These are phyloP conservation scores for Emys orbicularis DNA, from an alignment of 2,797 vertebrate genomes.

Conservation along the genomic window DNA sequence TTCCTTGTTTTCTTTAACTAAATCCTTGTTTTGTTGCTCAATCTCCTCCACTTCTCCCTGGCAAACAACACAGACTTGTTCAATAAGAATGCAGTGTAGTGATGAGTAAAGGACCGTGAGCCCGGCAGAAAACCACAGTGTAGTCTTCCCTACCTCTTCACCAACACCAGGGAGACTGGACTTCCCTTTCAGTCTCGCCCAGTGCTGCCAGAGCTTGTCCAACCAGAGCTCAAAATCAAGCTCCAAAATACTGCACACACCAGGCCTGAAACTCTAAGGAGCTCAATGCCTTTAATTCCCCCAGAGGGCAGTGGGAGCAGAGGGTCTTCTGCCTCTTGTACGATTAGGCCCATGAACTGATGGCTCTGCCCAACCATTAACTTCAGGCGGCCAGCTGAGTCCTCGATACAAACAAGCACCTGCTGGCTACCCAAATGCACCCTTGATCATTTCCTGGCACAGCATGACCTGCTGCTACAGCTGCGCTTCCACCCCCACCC, in stretches of 20 bases:
- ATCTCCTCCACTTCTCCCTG: conserved; percentile 88
- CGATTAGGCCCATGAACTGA: not conserved
- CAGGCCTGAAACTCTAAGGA: not conserved
- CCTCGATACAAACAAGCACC: not conserved
- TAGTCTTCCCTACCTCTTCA: rapidly evolving
- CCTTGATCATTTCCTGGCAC: not conserved
- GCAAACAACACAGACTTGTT: not conserved
- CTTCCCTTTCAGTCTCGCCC: not conserved
- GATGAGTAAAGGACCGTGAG: not conserved
- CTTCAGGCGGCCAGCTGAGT: not conserved
- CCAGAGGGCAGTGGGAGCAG: not conserved
- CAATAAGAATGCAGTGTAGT: rapidly evolving
- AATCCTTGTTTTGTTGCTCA: conserved; percentile 74
- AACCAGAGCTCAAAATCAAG: not conserved
- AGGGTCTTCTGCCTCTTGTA: not conserved
- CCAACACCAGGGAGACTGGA: not conserved
- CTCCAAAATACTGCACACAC: not conserved
- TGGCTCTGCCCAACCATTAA: not conserved
- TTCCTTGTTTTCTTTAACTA: conserved; percentile 69
- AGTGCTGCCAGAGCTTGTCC: not conserved
- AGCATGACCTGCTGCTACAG: not conserved
- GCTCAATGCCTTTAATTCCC: not conserved
- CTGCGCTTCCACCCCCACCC: not conserved
- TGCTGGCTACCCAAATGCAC: not conserved
- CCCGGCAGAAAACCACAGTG: not conserved